Percentiles rank a stretch among this genome's conserved stretches.
phyloP scores from a whole-genome alignment of 2,113 vertebrate species.

The Ptyas mucosa region DNA sequence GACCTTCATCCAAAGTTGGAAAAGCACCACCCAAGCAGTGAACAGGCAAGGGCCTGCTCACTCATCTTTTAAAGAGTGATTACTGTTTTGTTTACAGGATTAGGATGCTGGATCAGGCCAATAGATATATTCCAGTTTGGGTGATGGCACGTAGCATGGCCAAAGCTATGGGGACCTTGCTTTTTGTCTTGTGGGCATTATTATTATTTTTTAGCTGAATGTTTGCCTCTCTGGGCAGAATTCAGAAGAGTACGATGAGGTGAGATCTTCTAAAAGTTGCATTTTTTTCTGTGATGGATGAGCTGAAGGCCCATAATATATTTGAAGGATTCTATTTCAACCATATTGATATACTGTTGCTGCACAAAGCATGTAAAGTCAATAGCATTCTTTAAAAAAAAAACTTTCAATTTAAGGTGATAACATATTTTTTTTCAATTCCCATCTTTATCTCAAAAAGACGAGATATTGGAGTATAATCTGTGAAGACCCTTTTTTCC shows the following conservation, averaged over 20 bases:
- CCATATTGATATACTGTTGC: not conserved
- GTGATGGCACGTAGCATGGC: not conserved
- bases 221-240: not conserved
- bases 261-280: not conserved
- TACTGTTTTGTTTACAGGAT: not conserved
- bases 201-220: not conserved
- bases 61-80: not conserved
- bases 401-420: not conserved
- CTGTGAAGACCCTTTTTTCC: not conserved
- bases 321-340: not conserved
- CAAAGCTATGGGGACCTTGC: not conserved
- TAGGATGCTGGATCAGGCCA: not conserved
- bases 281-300: not conserved
- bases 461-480: not conserved
- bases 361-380: not conserved
- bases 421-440: not conserved
- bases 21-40: not conserved
- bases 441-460: not conserved
- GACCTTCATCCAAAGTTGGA: not conserved
- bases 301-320: not conserved
- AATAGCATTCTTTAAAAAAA: not conserved
- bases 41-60: not conserved
- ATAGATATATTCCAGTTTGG: not conserved
- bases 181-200: not conserved
- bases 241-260: not conserved